These are phyloP conservation scores for Drosophila nannoptera DNA, from an alignment of 1,140 invertebrate species.

Conservation along the genomic window DNA sequence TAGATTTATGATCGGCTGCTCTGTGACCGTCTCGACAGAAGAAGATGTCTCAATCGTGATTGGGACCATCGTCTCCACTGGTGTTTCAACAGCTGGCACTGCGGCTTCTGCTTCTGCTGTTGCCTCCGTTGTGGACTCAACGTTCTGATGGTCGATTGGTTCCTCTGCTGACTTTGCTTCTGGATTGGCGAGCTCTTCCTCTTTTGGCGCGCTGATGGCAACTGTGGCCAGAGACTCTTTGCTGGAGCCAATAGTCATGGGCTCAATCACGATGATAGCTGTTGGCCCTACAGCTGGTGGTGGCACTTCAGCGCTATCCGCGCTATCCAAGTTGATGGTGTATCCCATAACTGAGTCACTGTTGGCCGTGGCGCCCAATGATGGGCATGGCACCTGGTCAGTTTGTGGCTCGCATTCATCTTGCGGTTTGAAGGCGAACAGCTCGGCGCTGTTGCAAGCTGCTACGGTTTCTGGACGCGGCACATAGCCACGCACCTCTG, in stretches of 20 bases:
- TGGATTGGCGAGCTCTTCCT: too few relatives aligned
- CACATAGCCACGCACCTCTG: conserved; percentile 63
- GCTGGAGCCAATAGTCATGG: conserved; percentile 2
- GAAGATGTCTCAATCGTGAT: too few relatives aligned
- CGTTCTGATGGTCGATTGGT: too few relatives aligned
- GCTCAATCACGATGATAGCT: not conserved
- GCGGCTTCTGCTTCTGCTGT: not conserved
- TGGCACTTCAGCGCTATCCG: conserved; percentile 5
- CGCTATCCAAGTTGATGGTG: conserved; percentile 55
- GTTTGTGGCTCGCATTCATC: conserved; percentile 23
- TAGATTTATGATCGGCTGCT: not conserved
- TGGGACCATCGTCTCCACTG: too few relatives aligned
- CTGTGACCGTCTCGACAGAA: too few relatives aligned
- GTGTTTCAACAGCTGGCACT: not conserved
- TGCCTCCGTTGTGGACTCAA: too few relatives aligned
- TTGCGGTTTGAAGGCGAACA: conserved; percentile 52
- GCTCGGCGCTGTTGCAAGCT: conserved; percentile 53
- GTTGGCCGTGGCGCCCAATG: conserved; percentile 55
- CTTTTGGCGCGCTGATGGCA: conserved; percentile 19
- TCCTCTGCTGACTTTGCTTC: too few relatives aligned
- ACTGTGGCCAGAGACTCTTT: conserved; percentile 34
- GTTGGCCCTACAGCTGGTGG: not conserved
- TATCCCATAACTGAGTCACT: conserved; percentile 47
- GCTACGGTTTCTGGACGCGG: conserved; percentile 32
- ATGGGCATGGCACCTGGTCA: conserved; percentile 22